Evolutionary conservation across 2,888 invertebrate genomes (phyloP).

Genomic region (Phorcus lineatus): DNA sequence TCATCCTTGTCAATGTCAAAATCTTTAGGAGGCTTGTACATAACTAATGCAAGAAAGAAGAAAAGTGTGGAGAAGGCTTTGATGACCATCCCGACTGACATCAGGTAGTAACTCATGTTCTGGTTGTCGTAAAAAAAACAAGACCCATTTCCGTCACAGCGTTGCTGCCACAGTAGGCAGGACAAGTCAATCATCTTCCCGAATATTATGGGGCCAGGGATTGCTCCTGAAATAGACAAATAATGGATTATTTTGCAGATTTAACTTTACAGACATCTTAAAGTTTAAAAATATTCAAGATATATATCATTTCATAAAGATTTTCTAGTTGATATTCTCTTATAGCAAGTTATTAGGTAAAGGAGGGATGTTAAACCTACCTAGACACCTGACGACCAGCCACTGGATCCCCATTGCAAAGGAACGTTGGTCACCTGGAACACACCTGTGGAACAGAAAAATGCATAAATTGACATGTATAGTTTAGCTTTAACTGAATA

Average conservation of each 20-base stretch:
- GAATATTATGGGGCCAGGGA: slow-evolving; percentile 96
- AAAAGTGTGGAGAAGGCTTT: slow-evolving; percentile 84
- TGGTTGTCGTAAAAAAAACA: slow-evolving; percentile 86
- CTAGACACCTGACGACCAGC: slow-evolving; percentile 49
- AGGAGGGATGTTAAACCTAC: slow-evolving; percentile 30
- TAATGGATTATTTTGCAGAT: background rate
- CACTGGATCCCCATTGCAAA: slow-evolving; percentile 54
- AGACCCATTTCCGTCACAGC: slow-evolving; percentile 80
- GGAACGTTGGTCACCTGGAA: slow-evolving; percentile 44
- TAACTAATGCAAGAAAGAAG: slow-evolving; percentile 86
- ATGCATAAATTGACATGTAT: too few relatives aligned
- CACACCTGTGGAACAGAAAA: slow-evolving; percentile 40
- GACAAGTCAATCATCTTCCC: slow-evolving; percentile 96
- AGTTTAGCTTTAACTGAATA: too few relatives aligned
- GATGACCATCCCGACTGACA: slow-evolving; percentile 84
- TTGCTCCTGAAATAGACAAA: slow-evolving; percentile 79
- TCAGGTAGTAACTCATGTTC: slow-evolving; percentile 83
- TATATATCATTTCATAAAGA: too few relatives aligned
- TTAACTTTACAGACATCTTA: too few relatives aligned
- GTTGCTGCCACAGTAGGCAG: slow-evolving; percentile 89
- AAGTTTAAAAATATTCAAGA: too few relatives aligned
- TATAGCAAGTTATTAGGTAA: too few relatives aligned
- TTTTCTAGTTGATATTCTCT: too few relatives aligned
- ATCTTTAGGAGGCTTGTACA: slow-evolving; percentile 79
- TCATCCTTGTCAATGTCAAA: slow-evolving; percentile 79